A percentile compares a stretch with the other conserved stretches of the same genome.
These are phyloP conservation scores for Ophion slaviceki DNA, from an alignment of 2,888 invertebrate species.

Conservation along the genomic window DNA sequence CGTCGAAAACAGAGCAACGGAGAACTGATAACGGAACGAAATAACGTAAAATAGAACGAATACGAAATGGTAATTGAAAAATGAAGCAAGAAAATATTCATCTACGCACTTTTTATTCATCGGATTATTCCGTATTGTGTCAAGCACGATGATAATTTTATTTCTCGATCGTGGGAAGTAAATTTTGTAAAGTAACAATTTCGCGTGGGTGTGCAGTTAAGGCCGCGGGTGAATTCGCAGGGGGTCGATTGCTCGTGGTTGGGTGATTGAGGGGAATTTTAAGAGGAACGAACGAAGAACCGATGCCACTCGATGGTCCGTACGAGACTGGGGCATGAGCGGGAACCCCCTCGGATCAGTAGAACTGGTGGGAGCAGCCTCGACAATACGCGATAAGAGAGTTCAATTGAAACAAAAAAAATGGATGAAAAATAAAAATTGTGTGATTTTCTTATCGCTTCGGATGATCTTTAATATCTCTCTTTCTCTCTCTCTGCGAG, in stretches of 20 bases:
- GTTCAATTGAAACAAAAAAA: slow-evolving; percentile 32
- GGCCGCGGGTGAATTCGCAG: slow-evolving; percentile 38
- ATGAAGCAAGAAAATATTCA: slow-evolving; percentile 1
- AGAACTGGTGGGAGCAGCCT: slow-evolving; percentile 8
- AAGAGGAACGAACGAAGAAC: not conserved
- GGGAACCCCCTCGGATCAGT: not conserved
- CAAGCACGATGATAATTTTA: slow-evolving; percentile 44
- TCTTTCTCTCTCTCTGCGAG: slow-evolving; percentile 27
- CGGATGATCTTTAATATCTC: slow-evolving; percentile 39
- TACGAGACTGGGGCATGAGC: slow-evolving; percentile 5
- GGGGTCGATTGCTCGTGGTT: slow-evolving; percentile 47
- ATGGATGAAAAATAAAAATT: slow-evolving; percentile 35
- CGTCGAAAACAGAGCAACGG: slow-evolving; percentile 23
- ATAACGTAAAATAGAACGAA: not conserved
- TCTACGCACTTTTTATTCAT: slow-evolving; percentile 58
- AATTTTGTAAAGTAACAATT: slow-evolving; percentile 33
- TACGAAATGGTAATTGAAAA: slow-evolving; percentile 25
- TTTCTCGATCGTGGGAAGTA: slow-evolving; percentile 2
- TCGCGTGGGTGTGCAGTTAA: slow-evolving; percentile 28
- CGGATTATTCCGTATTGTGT: slow-evolving; percentile 46
- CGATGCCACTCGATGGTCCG: not conserved
- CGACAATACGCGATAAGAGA: slow-evolving; percentile 35
- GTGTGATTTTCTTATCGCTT: slow-evolving; percentile 52
- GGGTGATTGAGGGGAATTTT: not conserved
- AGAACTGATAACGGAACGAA: slow-evolving; percentile 28